phyloP scores from a whole-genome alignment of 2,113 vertebrate genomes.

The Elanoides forficatus region DNA sequence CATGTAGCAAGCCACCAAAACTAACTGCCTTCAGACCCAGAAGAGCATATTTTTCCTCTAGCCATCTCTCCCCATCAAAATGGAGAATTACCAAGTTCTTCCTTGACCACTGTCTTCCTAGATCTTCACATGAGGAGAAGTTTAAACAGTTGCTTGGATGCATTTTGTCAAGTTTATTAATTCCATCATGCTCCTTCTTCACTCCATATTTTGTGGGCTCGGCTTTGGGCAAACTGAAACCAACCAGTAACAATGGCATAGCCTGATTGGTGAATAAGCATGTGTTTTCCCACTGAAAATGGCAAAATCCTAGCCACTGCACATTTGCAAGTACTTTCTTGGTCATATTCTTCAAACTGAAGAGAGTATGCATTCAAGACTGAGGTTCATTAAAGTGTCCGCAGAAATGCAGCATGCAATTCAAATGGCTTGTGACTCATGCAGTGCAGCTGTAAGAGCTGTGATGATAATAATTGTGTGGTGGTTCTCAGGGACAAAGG shows the following conservation, averaged over 20 bases:
- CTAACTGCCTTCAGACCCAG: background rate
- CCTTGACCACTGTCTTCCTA: background rate
- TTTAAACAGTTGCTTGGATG: background rate
- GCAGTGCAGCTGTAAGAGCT: background rate
- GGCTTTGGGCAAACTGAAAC: background rate
- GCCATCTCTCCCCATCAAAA: background rate
- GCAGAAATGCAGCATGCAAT: rapidly evolving
- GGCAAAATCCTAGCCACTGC: background rate
- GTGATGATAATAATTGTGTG: background rate
- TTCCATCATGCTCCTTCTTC: background rate
- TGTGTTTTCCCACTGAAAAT: background rate
- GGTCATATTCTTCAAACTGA: rapidly evolving
- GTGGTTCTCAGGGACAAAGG: rapidly evolving
- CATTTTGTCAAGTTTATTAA: background rate
- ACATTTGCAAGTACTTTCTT: background rate
- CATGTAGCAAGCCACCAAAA: background rate
- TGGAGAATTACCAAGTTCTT: background rate
- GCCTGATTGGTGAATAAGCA: background rate
- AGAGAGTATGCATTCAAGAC: background rate
- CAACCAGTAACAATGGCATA: background rate
- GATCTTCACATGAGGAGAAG: background rate
- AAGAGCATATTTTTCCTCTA: background rate
- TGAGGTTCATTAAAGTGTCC: rapidly evolving
- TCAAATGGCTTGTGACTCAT: background rate
- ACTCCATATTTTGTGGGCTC: background rate